Percentiles rank a stretch among this genome's conserved stretches.
These are phyloP conservation scores for Urocyon cinereoargenteus DNA, from an alignment of 2,797 vertebrate genomes.

Conservation along the genomic window DNA sequence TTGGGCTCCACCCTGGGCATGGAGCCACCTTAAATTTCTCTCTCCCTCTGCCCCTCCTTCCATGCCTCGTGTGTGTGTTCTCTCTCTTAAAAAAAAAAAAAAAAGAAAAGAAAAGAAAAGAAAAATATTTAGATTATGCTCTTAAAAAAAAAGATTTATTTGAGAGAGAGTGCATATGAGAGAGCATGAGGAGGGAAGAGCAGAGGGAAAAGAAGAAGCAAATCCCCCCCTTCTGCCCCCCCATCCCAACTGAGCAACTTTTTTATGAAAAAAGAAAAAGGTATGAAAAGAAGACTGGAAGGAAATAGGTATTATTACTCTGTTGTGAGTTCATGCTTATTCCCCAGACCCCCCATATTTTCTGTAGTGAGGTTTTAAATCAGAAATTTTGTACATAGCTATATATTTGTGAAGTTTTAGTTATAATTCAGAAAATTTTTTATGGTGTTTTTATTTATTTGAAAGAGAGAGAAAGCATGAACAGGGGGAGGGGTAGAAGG, in stretches of 20 bases:
- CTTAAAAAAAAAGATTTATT: too few relatives aligned
- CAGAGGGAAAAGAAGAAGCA: too few relatives aligned
- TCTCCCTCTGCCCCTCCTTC: not conserved
- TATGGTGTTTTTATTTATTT: too few relatives aligned
- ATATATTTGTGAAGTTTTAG: not conserved
- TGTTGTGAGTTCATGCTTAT: not conserved
- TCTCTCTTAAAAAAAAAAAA: not conserved
- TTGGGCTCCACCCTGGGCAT: not conserved
- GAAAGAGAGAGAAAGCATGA: too few relatives aligned
- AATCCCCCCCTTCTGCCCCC: too few relatives aligned
- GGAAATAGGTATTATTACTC: not conserved
- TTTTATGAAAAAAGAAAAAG: not conserved
- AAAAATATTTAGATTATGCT: not conserved
- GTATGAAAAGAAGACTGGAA: not conserved
- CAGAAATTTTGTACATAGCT: not conserved
- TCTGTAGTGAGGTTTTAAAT: not conserved
- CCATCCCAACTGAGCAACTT: too few relatives aligned
- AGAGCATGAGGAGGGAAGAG: too few relatives aligned
- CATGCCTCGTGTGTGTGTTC: too few relatives aligned
- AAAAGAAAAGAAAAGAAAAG: not conserved
- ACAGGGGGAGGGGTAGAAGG: too few relatives aligned
- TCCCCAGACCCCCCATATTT: not conserved
- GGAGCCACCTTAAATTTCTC: not conserved
- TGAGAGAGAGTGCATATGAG: too few relatives aligned
- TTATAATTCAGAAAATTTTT: not conserved